A percentile compares a stretch with the other conserved stretches of the same genome.
phyloP scores from a whole-genome alignment of 2,797 vertebrate genomes.

The Eurystomus glaucurus region DNA sequence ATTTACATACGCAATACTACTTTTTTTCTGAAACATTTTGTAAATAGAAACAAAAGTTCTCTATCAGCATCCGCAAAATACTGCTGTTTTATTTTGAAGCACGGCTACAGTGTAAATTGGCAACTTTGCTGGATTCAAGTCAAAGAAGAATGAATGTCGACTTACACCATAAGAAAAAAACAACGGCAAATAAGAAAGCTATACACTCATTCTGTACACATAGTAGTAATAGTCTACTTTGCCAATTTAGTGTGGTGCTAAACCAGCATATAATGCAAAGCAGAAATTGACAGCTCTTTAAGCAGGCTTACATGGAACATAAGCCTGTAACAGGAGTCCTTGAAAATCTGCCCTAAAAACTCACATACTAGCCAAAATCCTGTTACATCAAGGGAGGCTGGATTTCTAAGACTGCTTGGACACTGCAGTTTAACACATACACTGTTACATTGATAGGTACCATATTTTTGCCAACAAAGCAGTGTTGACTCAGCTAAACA shows the following conservation, averaged over 20 bases:
- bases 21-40: background rate
- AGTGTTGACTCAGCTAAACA: background rate
- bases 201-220: background rate
- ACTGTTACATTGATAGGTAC: accelerated
- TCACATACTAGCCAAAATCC: background rate
- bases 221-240: background rate
- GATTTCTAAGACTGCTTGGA: background rate
- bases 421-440: background rate
- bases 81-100: background rate
- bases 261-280: background rate
- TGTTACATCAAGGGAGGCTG: background rate
- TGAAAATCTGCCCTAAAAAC: background rate
- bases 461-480: background rate
- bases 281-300: background rate
- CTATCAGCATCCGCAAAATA: background rate
- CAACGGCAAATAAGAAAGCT: background rate
- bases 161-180: background rate
- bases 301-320: background rate
- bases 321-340: background rate
- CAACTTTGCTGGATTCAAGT: background rate
- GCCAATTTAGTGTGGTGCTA: background rate
- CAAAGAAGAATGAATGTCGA: background rate
- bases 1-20: background rate
- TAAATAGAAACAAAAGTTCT: constrained; percentile 15
- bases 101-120: background rate